phyloP scores from a whole-genome alignment of 2,888 invertebrate genomes.

The Zaprionus obscuricornis region DNA sequence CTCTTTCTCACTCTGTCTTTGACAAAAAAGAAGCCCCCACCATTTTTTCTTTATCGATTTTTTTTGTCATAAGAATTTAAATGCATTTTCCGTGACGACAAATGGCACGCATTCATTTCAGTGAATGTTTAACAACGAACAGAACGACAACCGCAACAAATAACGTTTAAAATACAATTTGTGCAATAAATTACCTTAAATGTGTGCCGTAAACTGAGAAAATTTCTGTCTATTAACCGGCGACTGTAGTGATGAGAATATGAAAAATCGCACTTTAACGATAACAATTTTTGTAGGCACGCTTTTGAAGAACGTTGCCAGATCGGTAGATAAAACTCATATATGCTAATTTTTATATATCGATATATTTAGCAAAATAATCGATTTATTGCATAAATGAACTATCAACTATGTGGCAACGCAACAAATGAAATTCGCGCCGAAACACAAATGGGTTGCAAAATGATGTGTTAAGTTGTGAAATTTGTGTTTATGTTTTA shows the following conservation, averaged over 20 bases:
- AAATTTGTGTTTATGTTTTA: constrained; percentile 31
- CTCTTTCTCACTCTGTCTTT: constrained; percentile 22
- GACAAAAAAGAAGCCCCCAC: constrained; percentile 49
- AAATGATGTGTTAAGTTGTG: constrained; percentile 22
- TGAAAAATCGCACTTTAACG: constrained; percentile 34
- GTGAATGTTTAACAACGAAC: constrained; percentile 4
- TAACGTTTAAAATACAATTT: constrained; percentile 21
- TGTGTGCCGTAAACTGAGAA: constrained; percentile 40
- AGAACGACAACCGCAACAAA: constrained; percentile 5
- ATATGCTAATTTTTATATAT: too few species aligned
- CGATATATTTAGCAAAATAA: neutral
- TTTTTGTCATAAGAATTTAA: constrained; percentile 34
- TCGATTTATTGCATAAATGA: constrained; percentile 10
- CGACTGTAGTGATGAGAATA: constrained; percentile 55
- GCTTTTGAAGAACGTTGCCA: neutral
- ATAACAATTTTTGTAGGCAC: constrained; percentile 19
- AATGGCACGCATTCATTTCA: constrained; percentile 32
- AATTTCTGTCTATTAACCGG: constrained; percentile 54
- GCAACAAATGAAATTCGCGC: constrained; percentile 32
- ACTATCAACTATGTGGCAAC: constrained; percentile 18
- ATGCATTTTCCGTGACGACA: constrained; percentile 41
- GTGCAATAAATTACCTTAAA: constrained; percentile 49
- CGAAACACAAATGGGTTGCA: constrained; percentile 44
- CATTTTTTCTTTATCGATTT: constrained; percentile 66
- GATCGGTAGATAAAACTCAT: too few species aligned